phyloP scores from a whole-genome alignment of 2,797 vertebrate species.

The Acanthurus leucopareius region DNA sequence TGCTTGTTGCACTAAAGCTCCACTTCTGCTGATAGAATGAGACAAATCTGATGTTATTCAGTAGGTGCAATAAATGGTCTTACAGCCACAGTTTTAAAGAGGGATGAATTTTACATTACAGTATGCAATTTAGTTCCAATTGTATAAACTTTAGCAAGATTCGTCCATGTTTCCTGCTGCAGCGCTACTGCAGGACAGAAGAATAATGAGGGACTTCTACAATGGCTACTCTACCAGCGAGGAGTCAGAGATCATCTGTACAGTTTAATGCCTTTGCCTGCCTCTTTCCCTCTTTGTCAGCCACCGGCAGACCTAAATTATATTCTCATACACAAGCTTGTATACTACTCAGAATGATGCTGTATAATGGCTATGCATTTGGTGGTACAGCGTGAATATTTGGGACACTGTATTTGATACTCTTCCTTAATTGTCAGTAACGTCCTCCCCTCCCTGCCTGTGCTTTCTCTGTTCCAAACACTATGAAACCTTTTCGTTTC shows the following conservation, averaged over 20 bases:
- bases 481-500: conserved; percentile 46
- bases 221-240: conserved; percentile 30
- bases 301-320: conserved; percentile 52
- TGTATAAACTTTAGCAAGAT: conserved; percentile 33
- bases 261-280: conserved; percentile 68
- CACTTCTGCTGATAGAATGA: conserved; percentile 31
- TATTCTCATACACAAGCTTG: conserved; percentile 64
- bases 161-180: conserved; percentile 39
- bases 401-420: conserved; percentile 75
- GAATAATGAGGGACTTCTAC: conserved; percentile 46
- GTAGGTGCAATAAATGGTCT: conserved; percentile 8
- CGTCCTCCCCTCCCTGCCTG: conserved; percentile 65
- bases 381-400: conserved; percentile 74
- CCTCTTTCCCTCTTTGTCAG: conserved; percentile 58
- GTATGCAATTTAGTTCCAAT: conserved; percentile 55
- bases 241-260: conserved; percentile 63
- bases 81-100: conserved; percentile 23
- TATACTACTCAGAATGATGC: conserved; percentile 70
- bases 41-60: conserved; percentile 5
- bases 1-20: conserved; percentile 63
- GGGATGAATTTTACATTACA: conserved; percentile 28
- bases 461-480: conserved; percentile 73
- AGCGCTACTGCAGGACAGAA: conserved; percentile 31
- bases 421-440: conserved; percentile 70
- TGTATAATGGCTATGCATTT: conserved; percentile 78